Evolutionary conservation across 2,888 invertebrate genomes (phyloP).

Genomic region (Psococerastis gibbosa): DNA sequence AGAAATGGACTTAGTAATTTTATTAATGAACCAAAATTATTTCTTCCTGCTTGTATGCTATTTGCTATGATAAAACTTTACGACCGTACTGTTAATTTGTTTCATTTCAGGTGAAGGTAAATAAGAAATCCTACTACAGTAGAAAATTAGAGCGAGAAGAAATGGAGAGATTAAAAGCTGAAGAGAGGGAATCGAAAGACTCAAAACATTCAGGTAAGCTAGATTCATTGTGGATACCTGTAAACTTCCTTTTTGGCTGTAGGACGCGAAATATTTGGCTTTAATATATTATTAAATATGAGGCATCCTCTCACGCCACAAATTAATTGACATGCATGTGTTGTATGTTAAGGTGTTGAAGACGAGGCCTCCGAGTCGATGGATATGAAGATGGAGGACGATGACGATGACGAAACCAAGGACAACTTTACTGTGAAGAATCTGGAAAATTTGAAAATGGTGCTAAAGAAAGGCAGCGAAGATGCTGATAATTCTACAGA

Average conservation of each 20-base stretch:
- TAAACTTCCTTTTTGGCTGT: too few relatives aligned
- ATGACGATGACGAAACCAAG: not conserved
- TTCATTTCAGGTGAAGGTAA: too few relatives aligned
- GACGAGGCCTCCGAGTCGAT: not conserved
- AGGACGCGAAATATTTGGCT: too few relatives aligned
- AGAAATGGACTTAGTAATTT: too few relatives aligned
- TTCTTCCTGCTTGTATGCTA: too few relatives aligned
- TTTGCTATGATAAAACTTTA: too few relatives aligned
- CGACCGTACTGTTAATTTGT: too few relatives aligned
- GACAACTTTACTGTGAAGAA: constrained; percentile 6
- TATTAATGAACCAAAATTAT: too few relatives aligned
- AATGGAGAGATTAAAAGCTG: not conserved
- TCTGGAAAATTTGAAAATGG: constrained; percentile 10
- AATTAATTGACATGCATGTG: too few relatives aligned
- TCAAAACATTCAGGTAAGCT: not conserved
- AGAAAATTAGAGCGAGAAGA: constrained; percentile 2
- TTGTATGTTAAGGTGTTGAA: too few relatives aligned
- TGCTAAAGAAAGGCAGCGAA: constrained; percentile 2
- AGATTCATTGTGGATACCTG: not conserved
- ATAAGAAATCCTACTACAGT: not conserved
- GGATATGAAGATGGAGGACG: not conserved
- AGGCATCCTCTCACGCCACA: too few relatives aligned
- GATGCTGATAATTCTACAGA: not conserved
- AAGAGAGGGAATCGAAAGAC: not conserved
- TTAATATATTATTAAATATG: too few relatives aligned